Evolutionary conservation across 1,140 invertebrate genomes (phyloP).

Genomic region (Drosophila lowei): DNA sequence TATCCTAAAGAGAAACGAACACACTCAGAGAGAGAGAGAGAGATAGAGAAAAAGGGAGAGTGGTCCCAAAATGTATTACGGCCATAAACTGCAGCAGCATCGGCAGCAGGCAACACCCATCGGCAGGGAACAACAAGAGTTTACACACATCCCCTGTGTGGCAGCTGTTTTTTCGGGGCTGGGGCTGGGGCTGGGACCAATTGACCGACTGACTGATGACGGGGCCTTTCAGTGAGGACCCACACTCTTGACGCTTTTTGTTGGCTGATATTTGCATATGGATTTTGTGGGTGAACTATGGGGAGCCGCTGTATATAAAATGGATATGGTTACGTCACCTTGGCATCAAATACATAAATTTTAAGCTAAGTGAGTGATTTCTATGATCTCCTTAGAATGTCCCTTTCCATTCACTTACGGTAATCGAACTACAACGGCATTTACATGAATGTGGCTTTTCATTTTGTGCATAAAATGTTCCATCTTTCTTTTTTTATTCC

Average conservation of each 20-base stretch:
- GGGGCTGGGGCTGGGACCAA: neutral
- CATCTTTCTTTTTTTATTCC: too few relatives aligned
- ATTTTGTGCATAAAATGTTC: too few relatives aligned
- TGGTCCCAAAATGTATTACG: slow-evolving; percentile 55
- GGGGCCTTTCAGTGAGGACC: neutral
- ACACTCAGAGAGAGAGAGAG: neutral
- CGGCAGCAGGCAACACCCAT: slow-evolving; percentile 1
- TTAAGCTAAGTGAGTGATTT: too few relatives aligned
- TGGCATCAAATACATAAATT: too few relatives aligned
- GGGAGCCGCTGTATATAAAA: too few relatives aligned
- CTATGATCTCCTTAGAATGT: too few relatives aligned
- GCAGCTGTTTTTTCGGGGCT: slow-evolving; percentile 26
- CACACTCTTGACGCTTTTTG: slow-evolving; percentile 2
- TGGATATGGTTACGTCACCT: slow-evolving; percentile 7
- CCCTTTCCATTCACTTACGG: too few relatives aligned
- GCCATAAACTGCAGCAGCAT: slow-evolving; percentile 67
- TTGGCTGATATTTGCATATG: slow-evolving; percentile 24
- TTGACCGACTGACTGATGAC: slow-evolving; percentile 35
- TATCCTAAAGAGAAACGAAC: slow-evolving; percentile 21
- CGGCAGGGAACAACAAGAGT: slow-evolving; percentile 21
- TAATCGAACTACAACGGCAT: too few relatives aligned
- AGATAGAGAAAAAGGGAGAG: neutral
- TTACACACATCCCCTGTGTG: slow-evolving; percentile 15
- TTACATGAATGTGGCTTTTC: too few relatives aligned
- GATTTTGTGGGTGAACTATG: neutral